Percentiles rank a stretch among this genome's conserved stretches.
These are phyloP conservation scores for Platichthys flesus DNA, from an alignment of 2,113 vertebrate genomes.

Conservation along the genomic window DNA sequence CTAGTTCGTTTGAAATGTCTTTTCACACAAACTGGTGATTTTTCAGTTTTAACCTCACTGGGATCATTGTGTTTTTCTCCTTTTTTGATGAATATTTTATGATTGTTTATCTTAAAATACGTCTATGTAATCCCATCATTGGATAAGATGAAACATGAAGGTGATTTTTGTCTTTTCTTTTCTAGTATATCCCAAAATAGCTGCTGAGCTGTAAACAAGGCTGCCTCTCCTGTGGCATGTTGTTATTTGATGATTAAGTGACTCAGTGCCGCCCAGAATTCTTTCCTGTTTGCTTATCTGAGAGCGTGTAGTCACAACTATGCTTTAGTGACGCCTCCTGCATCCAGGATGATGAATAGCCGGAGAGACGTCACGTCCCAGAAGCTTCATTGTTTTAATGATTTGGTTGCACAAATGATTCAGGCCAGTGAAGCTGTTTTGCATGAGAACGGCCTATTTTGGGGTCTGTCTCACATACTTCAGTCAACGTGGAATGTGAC, in stretches of 20 bases:
- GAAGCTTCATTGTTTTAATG: conserved; percentile 61
- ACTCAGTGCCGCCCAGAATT: conserved; percentile 38
- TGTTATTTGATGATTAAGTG: conserved; percentile 20
- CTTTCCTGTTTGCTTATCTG: conserved; percentile 40
- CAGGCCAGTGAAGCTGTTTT: conserved; percentile 52
- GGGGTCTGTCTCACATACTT: conserved; percentile 20
- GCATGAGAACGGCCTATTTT: conserved; percentile 57
- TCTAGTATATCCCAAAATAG: conserved; percentile 32
- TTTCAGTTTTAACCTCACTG: neutral
- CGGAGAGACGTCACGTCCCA: conserved; percentile 35
- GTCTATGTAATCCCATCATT: conserved; percentile 35
- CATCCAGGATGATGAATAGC: conserved; percentile 57
- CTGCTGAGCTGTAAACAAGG: conserved; percentile 1
- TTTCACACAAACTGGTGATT: neutral
- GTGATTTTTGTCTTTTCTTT: neutral
- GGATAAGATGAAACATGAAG: neutral
- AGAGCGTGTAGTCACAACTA: conserved; percentile 7
- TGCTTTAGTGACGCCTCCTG: conserved; percentile 10
- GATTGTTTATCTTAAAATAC: conserved; percentile 8
- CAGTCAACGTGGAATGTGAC: conserved; percentile 22
- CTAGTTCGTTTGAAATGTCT: too few relatives aligned
- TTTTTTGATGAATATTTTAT: neutral
- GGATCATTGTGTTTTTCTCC: neutral
- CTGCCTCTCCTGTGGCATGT: neutral
- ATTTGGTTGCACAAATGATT: conserved; percentile 55